Percentiles rank a stretch among this genome's conserved stretches.
Conservation (phyloP, 2,113 vertebrate genomes). For the Ramphastos sulfuratus region DNA sequence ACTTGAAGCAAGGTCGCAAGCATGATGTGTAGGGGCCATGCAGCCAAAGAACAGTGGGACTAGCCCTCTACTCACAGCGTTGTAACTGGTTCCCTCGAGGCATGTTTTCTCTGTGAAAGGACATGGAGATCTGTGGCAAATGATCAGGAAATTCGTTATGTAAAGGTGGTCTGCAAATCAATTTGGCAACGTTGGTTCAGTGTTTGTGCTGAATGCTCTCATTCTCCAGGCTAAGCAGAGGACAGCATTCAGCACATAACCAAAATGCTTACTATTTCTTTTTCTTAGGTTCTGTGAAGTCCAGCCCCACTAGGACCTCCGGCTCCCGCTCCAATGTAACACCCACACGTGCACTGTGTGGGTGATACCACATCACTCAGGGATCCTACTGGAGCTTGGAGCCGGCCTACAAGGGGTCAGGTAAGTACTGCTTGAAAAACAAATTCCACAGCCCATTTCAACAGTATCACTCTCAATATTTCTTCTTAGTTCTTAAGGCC, state of each 20-base stretch:
- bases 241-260: constrained; percentile 20
- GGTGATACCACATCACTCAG: constrained; percentile 68
- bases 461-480: not conserved
- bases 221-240: constrained; percentile 60
- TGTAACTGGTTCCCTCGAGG: not conserved
- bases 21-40: fast-evolving
- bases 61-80: not conserved
- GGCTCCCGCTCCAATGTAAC: constrained; percentile 68
- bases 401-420: constrained; percentile 71
- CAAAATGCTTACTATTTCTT: constrained; percentile 62
- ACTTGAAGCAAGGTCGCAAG: not conserved
- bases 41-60: not conserved
- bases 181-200: constrained; percentile 9
- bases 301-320: constrained; percentile 58
- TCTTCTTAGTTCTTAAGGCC: constrained; percentile 32
- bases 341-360: constrained; percentile 53
- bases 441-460: not conserved
- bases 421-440: constrained; percentile 31
- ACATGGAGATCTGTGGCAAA: not conserved
- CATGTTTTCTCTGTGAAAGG: not conserved
- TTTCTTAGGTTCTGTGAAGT: constrained; percentile 62
- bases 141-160: not conserved
- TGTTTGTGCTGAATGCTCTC: constrained; percentile 62
- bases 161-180: constrained; percentile 76
- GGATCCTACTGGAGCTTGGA: constrained; percentile 72